Evolutionary conservation across 2,113 vertebrate species (phyloP).

Genomic region (Oreotrochilus melanogaster): DNA sequence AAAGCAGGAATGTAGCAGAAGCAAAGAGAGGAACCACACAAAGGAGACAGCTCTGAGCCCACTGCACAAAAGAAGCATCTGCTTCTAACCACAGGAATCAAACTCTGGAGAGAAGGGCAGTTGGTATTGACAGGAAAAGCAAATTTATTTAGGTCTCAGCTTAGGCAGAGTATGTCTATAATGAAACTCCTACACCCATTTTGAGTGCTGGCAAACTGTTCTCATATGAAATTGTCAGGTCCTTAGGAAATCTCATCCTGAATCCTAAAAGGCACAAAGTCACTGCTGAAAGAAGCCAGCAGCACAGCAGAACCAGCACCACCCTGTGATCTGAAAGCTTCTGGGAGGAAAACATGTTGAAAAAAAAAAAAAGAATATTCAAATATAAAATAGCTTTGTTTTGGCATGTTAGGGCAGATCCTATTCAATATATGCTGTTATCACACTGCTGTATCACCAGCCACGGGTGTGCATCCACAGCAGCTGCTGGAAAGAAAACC

Average conservation of each 20-base stretch:
- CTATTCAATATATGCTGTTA: neutral
- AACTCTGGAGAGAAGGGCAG: neutral
- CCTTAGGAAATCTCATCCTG: neutral
- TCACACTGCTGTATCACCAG: neutral
- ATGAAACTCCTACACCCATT: neutral
- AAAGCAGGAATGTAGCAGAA: neutral
- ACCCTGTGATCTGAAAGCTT: neutral
- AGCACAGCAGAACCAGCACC: neutral
- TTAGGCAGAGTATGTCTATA: neutral
- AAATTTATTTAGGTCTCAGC: neutral
- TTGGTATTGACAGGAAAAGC: neutral
- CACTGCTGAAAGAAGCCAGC: neutral
- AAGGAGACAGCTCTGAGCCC: neutral
- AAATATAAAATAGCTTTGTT: accelerated
- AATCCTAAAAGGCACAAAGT: neutral
- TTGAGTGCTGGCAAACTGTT: neutral
- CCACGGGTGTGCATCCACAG: neutral
- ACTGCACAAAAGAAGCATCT: neutral
- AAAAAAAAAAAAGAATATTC: neutral
- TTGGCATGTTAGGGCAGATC: neutral
- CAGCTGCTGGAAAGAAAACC: neutral
- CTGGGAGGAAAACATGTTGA: neutral
- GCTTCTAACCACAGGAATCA: neutral
- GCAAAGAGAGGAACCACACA: neutral
- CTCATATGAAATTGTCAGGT: neutral